These are phyloP conservation scores for Caenorhabditis macrosperma DNA, from an alignment of 2,888 invertebrate genomes.

Conservation along the genomic window DNA sequence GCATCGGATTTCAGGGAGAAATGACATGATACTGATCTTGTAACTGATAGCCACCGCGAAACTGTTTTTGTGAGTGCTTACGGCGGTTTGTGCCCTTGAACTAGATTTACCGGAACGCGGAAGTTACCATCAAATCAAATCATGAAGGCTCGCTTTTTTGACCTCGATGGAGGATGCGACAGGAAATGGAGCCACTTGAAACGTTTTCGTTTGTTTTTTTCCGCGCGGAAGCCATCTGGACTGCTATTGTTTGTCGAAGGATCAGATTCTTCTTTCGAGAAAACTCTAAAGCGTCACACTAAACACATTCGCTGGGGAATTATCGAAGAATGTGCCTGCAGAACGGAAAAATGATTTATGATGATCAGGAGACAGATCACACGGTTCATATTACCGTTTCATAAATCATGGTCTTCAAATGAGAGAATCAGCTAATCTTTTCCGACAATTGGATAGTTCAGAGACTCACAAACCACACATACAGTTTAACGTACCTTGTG, in stretches of 20 bases:
- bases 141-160: slow-evolving; percentile 30
- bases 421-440: background rate
- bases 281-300: slow-evolving; percentile 14
- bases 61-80: slow-evolving; percentile 38
- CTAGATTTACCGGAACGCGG: slow-evolving; percentile 49
- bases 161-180: slow-evolving; percentile 5
- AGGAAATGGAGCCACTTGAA: slow-evolving; percentile 46
- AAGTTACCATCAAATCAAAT: slow-evolving; percentile 26
- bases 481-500: slow-evolving; percentile 43
- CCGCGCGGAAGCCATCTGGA: slow-evolving; percentile 40
- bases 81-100: slow-evolving; percentile 47
- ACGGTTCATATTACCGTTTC: background rate
- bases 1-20: slow-evolving; percentile 30
- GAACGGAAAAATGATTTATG: background rate
- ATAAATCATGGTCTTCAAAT: background rate
- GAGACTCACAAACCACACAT: slow-evolving; percentile 4
- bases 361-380: background rate
- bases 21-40: slow-evolving; percentile 50
- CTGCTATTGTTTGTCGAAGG: slow-evolving; percentile 25
- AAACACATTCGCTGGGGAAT: slow-evolving; percentile 12
- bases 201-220: slow-evolving; percentile 56
- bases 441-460: background rate
- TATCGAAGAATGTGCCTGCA: background rate
- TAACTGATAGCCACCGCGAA: slow-evolving; percentile 41
- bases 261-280: slow-evolving; percentile 30